Evolutionary conservation across 2,888 invertebrate genomes (phyloP).

Genomic region (Meliscaeva auricollis): DNA sequence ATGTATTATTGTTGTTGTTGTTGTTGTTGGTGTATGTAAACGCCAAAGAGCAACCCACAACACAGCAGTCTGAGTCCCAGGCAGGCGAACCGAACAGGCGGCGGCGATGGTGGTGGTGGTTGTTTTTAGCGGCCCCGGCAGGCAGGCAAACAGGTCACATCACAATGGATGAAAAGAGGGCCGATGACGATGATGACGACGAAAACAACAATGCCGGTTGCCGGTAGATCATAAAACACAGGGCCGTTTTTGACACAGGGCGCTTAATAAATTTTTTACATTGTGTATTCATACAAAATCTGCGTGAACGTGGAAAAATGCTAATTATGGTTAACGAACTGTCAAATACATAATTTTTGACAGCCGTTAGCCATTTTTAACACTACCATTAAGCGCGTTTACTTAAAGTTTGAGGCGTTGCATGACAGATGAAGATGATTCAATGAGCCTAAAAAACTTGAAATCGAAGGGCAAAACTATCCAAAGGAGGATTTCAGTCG

Average conservation of each 20-base stretch:
- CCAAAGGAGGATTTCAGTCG: too few relatives aligned
- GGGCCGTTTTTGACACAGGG: not conserved
- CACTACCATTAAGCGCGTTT: too few relatives aligned
- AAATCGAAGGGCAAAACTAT: too few relatives aligned
- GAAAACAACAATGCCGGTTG: slow-evolving; percentile 44
- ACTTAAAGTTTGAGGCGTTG: too few relatives aligned
- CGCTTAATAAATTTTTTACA: not conserved
- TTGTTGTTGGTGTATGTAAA: slow-evolving; percentile 37
- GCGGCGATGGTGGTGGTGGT: slow-evolving; percentile 37
- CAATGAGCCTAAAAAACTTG: too few relatives aligned
- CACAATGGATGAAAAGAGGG: slow-evolving; percentile 66
- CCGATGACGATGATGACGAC: slow-evolving; percentile 23
- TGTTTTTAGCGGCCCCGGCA: slow-evolving; percentile 50
- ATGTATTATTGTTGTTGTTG: slow-evolving; percentile 10
- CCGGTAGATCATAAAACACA: slow-evolving; percentile 38
- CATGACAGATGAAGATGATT: too few relatives aligned
- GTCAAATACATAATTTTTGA: too few relatives aligned
- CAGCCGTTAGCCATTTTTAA: too few relatives aligned
- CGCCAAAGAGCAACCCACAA: slow-evolving; percentile 73
- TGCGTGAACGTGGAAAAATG: too few relatives aligned
- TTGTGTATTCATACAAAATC: too few relatives aligned
- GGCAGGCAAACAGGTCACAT: slow-evolving; percentile 62
- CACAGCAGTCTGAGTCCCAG: slow-evolving; percentile 33
- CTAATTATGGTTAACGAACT: too few relatives aligned
- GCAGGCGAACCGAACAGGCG: slow-evolving; percentile 68